Conservation (phyloP, 2,888 invertebrate genomes). For the Harmothoe impar region DNA sequence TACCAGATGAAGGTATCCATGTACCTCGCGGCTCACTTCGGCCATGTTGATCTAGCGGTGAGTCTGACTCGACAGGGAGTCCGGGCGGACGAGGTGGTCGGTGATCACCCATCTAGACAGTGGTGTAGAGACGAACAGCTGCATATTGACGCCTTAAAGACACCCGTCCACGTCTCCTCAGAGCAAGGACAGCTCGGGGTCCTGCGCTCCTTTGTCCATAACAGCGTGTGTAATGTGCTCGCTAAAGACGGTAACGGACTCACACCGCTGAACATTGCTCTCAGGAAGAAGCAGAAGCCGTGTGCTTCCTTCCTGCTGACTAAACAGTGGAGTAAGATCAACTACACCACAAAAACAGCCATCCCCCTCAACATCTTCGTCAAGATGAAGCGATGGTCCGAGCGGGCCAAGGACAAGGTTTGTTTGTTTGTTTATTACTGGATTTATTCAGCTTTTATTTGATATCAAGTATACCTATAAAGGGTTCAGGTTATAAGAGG, state of each 20-base stretch:
- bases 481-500: too few species aligned
- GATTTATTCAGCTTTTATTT: too few species aligned
- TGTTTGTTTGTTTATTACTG: too few species aligned
- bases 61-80: slow-evolving; percentile 73
- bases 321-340: slow-evolving; percentile 82
- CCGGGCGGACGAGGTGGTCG: slow-evolving; percentile 81
- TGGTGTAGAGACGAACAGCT: slow-evolving; percentile 26
- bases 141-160: slow-evolving; percentile 78
- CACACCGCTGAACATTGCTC: slow-evolving; percentile 80
- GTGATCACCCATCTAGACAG: slow-evolving; percentile 77
- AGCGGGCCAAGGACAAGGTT: slow-evolving; percentile 79
- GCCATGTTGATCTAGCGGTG: slow-evolving; percentile 81
- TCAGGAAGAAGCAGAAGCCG: slow-evolving; percentile 78
- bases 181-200: slow-evolving; percentile 80
- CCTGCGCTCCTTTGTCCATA: slow-evolving; percentile 79
- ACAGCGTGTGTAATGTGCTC: slow-evolving; percentile 80
- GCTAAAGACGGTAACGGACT: slow-evolving; percentile 80
- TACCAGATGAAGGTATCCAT: slow-evolving; percentile 82
- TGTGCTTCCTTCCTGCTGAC: slow-evolving; percentile 82
- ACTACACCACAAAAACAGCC: slow-evolving; percentile 73
- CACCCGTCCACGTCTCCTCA: slow-evolving; percentile 81
- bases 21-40: slow-evolving; percentile 81
- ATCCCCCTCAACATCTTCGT: slow-evolving; percentile 79
- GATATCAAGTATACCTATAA: too few species aligned
- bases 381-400: slow-evolving; percentile 80